Evolutionary conservation across 2,888 invertebrate genomes (phyloP).

Genomic region (Agrotis clavis): DNA sequence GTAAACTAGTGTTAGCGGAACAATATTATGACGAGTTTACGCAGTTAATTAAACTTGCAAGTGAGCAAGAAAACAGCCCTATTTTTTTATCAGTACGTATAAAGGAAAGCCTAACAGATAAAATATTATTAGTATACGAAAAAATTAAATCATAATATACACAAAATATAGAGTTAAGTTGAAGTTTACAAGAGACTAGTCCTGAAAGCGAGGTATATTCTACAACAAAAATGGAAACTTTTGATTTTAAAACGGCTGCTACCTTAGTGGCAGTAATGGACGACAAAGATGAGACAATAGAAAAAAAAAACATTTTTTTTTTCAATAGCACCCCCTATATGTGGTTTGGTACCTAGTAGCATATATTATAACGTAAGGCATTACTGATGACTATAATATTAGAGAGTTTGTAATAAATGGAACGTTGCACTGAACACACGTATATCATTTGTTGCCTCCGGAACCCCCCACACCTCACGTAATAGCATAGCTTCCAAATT

Average conservation of each 20-base stretch:
- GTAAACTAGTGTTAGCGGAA: background rate
- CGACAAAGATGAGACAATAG: background rate
- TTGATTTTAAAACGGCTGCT: background rate
- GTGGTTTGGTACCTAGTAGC: no score
- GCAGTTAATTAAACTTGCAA: background rate
- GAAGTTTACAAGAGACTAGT: background rate
- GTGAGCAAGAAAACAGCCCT: constrained; percentile 2
- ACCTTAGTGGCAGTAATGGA: background rate
- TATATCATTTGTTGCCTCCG: no score
- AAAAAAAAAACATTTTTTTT: background rate
- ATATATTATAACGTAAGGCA: no score
- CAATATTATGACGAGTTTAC: background rate
- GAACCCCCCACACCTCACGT: no score
- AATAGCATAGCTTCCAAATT: no score
- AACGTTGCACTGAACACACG: no score
- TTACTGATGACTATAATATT: no score
- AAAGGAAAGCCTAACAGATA: constrained; percentile 2
- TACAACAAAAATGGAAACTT: background rate
- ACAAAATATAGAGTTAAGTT: background rate
- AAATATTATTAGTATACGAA: background rate
- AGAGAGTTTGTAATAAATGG: no score
- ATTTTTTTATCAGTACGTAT: constrained; percentile 7
- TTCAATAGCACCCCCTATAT: no score
- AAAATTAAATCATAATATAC: background rate
- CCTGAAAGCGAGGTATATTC: background rate